Conservation (phyloP, 2,113 vertebrate species). For the Thunnus maccoyii region DNA sequence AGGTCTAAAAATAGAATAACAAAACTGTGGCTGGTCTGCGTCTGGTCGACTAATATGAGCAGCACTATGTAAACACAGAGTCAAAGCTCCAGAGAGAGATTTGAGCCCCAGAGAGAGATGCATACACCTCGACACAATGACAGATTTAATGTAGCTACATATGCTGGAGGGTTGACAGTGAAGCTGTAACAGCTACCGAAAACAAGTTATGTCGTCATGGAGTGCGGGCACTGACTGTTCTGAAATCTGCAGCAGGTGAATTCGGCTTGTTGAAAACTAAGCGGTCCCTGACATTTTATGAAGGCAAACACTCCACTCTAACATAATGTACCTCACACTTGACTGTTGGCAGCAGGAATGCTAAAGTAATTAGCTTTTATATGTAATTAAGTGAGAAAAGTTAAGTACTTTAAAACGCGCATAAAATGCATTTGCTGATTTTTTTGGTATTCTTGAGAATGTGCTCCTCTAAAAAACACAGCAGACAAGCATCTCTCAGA, state of each 20-base stretch:
- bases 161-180: background rate
- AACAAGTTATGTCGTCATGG: conserved; percentile 1
- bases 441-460: conserved; percentile 20
- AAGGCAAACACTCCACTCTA: background rate
- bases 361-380: background rate
- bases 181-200: background rate
- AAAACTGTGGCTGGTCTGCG: conserved; percentile 63
- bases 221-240: background rate
- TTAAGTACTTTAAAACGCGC: background rate
- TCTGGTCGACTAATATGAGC: conserved; percentile 21
- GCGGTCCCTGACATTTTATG: background rate
- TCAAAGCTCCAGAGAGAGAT: conserved; percentile 33
- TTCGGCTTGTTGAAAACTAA: background rate
- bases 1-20: conserved; percentile 79
- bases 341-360: background rate
- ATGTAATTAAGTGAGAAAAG: background rate
- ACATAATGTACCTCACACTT: background rate
- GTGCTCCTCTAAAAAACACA: background rate
- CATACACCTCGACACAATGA: conserved; percentile 5
- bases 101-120: conserved; percentile 23
- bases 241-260: conserved; percentile 28
- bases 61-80: conserved; percentile 63
- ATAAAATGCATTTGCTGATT: conserved; percentile 17
- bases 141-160: conserved; percentile 13
- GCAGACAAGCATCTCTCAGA: conserved; percentile 33